A percentile compares a stretch with the other conserved stretches of the same genome.
Evolutionary conservation across 2,888 invertebrate genomes (phyloP).

Genomic region (Tinea semifulvella): DNA sequence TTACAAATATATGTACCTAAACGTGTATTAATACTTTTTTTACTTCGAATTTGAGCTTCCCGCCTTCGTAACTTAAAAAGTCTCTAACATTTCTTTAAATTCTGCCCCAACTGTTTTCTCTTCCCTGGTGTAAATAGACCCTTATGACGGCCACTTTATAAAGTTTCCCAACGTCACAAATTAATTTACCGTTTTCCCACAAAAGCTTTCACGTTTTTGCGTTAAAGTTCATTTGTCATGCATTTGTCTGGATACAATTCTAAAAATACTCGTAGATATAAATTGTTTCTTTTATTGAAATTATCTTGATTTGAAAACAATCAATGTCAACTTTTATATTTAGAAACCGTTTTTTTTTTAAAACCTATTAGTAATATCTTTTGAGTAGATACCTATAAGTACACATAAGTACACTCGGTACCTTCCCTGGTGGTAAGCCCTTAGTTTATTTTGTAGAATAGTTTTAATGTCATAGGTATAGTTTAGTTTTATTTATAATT

Average conservation of each 20-base stretch:
- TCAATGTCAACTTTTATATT: background rate
- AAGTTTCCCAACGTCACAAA: constrained; percentile 1
- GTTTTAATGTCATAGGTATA: too few relatives aligned
- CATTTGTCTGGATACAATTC: background rate
- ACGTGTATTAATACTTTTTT: too few relatives aligned
- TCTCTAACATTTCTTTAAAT: constrained; percentile 12
- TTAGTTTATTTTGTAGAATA: too few relatives aligned
- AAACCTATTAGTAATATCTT: too few relatives aligned
- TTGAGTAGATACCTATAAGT: too few relatives aligned
- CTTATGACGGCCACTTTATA: constrained; percentile 2
- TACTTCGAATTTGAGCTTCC: too few relatives aligned
- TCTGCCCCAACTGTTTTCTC: constrained; percentile 6
- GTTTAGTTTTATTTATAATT: background rate
- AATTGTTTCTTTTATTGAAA: background rate
- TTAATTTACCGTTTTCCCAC: background rate
- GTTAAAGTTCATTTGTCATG: too few relatives aligned
- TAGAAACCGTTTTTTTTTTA: too few relatives aligned
- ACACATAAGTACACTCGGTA: too few relatives aligned
- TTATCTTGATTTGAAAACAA: background rate
- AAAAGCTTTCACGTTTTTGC: background rate
- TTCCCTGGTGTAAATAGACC: constrained; percentile 6
- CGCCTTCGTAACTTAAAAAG: too few relatives aligned
- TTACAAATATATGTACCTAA: too few relatives aligned
- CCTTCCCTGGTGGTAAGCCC: too few relatives aligned
- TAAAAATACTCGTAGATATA: constrained; percentile 5